Percentiles rank a stretch among this genome's conserved stretches.
Evolutionary conservation across 2,113 vertebrate genomes (phyloP).

Genomic region (Pycnonotus jocosus): DNA sequence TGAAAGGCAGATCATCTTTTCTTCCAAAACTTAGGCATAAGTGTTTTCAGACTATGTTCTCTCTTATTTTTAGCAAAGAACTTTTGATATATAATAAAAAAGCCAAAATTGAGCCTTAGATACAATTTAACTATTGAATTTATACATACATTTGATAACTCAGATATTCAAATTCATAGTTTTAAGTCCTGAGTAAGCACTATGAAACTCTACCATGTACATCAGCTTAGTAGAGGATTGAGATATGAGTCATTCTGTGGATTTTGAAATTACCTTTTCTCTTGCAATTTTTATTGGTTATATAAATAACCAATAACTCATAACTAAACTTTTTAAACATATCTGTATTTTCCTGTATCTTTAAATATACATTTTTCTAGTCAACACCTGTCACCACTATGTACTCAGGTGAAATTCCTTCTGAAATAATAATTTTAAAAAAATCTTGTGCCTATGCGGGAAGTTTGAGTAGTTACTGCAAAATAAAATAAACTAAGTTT

Average conservation of each 20-base stretch:
- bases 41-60: neutral
- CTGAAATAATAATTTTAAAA: neutral
- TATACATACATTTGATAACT: neutral
- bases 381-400: neutral
- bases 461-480: neutral
- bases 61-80: neutral
- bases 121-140: neutral
- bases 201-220: neutral
- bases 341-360: neutral
- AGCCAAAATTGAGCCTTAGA: neutral
- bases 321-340: neutral
- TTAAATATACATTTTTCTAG: neutral
- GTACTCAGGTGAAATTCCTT: neutral
- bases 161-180: neutral
- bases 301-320: neutral
- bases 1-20: slow-evolving; percentile 37
- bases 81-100: neutral
- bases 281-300: neutral
- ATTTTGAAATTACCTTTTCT: neutral
- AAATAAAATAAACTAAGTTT: neutral
- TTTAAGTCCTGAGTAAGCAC: neutral
- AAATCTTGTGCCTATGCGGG: neutral
- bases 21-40: neutral
- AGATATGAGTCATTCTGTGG: neutral
- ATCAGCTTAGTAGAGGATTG: neutral